phyloP scores from a whole-genome alignment of 2,797 vertebrate species.

The Fistularia commersonii region DNA sequence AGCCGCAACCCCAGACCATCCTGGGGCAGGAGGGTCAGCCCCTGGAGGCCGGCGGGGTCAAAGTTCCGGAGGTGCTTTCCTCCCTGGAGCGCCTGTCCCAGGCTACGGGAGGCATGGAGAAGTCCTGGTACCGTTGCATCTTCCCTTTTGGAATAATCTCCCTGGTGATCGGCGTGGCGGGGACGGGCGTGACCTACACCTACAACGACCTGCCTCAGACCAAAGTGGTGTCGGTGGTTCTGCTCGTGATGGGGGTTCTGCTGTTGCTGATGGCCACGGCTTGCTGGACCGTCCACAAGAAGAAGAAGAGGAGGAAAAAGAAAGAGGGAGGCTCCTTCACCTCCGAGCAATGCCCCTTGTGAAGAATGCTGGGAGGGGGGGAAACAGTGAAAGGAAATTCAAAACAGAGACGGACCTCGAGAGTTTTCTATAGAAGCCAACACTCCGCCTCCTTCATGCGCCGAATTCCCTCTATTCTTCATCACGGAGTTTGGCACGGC shows the following conservation, averaged over 20 bases:
- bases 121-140: slow-evolving; percentile 83
- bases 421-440: slow-evolving; percentile 15
- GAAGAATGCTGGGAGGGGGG: slow-evolving; percentile 35
- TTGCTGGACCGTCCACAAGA: slow-evolving; percentile 78
- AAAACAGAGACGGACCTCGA: slow-evolving; percentile 29
- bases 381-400: slow-evolving; percentile 20
- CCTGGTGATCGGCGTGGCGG: slow-evolving; percentile 85
- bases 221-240: slow-evolving; percentile 84
- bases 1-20: slow-evolving; percentile 69
- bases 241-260: slow-evolving; percentile 72
- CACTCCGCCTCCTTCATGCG: slow-evolving; percentile 20
- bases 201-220: slow-evolving; percentile 88
- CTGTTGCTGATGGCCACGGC: slow-evolving; percentile 70
- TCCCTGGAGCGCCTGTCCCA: slow-evolving; percentile 88
- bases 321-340: slow-evolving; percentile 67
- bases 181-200: slow-evolving; percentile 87
- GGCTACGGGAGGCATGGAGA: slow-evolving; percentile 85
- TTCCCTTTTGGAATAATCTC: slow-evolving; percentile 87
- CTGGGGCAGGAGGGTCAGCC: slow-evolving; percentile 53
- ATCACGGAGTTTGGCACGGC: slow-evolving; percentile 34
- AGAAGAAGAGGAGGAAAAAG: slow-evolving; percentile 78
- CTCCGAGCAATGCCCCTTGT: slow-evolving; percentile 77
- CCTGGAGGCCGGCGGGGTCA: slow-evolving; percentile 58
- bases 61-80: slow-evolving; percentile 81
- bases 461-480: slow-evolving; percentile 38